Conservation (phyloP, 2,113 vertebrate genomes). For the Ictalurus furcatus region DNA sequence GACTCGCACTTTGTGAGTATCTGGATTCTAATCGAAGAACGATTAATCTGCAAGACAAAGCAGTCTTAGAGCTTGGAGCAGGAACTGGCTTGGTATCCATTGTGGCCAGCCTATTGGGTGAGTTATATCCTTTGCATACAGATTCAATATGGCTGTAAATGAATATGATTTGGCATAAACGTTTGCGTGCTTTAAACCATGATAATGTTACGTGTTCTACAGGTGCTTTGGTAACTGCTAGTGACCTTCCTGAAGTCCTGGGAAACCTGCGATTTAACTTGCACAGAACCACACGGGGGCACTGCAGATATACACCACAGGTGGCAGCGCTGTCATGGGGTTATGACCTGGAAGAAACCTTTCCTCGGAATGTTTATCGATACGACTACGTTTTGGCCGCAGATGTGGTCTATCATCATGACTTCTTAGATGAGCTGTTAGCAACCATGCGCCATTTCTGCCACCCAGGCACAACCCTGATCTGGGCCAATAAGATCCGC, state of each 20-base stretch:
- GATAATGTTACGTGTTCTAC: background rate
- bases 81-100: constrained; percentile 82
- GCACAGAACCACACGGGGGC: constrained; percentile 77
- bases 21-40: constrained; percentile 80
- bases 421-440: constrained; percentile 79
- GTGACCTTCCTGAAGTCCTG: constrained; percentile 82
- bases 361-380: constrained; percentile 70
- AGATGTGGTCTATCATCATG: constrained; percentile 89
- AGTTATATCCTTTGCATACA: background rate
- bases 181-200: background rate
- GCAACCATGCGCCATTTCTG: constrained; percentile 85
- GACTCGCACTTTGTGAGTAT: constrained; percentile 80
- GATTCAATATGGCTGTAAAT: background rate
- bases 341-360: constrained; percentile 70
- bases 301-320: constrained; percentile 74
- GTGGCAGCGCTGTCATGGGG: constrained; percentile 83
- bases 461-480: constrained; percentile 79
- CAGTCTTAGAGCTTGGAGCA: constrained; percentile 86
- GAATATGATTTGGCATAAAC: background rate
- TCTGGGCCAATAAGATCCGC: constrained; percentile 94
- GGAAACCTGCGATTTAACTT: constrained; percentile 83
- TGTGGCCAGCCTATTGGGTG: constrained; percentile 65
- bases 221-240: constrained; percentile 88
- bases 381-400: constrained; percentile 88
- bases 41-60: constrained; percentile 77